Conservation (phyloP, 2,888 invertebrate species). For the Capitulum mitella region DNA sequence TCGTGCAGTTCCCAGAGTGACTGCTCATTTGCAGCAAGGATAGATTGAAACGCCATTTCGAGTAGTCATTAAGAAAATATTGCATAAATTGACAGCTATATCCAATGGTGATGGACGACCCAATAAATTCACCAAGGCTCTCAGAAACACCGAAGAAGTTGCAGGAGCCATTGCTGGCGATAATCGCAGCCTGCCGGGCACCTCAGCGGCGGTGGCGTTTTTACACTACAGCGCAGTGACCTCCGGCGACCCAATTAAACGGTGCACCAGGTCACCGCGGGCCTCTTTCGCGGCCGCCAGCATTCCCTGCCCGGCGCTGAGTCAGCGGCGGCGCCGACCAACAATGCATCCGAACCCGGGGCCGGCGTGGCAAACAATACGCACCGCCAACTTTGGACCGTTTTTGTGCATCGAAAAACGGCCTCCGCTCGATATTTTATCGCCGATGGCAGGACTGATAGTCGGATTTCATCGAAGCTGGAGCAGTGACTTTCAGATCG, state of each 20-base stretch:
- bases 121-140: not conserved
- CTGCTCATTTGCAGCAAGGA: not conserved
- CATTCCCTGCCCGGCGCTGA: not conserved
- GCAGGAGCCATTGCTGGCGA: too few species aligned
- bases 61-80: not conserved
- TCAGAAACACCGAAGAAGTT: not conserved
- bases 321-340: not conserved
- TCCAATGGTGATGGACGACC: not conserved
- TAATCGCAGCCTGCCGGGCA: too few species aligned
- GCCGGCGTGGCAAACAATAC: not conserved
- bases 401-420: conserved; percentile 5
- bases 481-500: conserved; percentile 20
- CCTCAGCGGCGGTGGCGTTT: not conserved
- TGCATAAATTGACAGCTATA: not conserved
- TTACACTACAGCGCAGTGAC: not conserved
- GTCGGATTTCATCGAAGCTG: conserved; percentile 19
- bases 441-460: not conserved
- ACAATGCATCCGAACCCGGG: not conserved
- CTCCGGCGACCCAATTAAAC: not conserved
- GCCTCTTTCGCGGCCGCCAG: not conserved
- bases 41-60: not conserved
- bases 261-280: not conserved
- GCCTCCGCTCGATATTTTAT: conserved; percentile 7
- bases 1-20: not conserved
- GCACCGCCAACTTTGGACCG: not conserved